phyloP scores from a whole-genome alignment of 2,797 vertebrate genomes.

The Delichon dasypus region DNA sequence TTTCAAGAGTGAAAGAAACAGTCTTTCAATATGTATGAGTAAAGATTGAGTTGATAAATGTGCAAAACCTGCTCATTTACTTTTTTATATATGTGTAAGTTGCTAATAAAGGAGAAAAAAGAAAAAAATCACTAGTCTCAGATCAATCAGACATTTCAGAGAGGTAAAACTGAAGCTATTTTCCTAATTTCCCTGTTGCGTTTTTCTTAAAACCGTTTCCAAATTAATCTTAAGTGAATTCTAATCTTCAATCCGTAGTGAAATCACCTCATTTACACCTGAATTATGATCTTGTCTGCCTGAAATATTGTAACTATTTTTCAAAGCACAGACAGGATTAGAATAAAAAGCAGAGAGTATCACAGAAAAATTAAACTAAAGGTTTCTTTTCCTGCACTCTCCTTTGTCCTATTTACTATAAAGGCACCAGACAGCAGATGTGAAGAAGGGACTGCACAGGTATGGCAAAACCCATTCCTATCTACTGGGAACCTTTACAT shows the following conservation, averaged over 20 bases:
- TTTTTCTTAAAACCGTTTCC: constrained; percentile 2
- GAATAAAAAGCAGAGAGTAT: neutral
- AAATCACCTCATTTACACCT: neutral
- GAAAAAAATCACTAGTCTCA: neutral
- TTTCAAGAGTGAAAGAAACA: neutral
- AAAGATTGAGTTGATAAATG: neutral
- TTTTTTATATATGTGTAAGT: neutral
- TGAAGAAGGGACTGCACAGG: neutral
- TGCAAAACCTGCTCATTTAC: neutral
- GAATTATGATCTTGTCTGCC: neutral
- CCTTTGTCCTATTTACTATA: neutral
- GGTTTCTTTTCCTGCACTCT: neutral
- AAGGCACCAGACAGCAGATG: neutral
- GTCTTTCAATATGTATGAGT: neutral
- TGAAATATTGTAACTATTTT: neutral
- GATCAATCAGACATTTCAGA: neutral
- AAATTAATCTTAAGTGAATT: neutral
- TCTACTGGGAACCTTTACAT: neutral
- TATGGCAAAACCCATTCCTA: neutral
- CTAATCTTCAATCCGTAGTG: neutral
- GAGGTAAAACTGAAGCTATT: neutral
- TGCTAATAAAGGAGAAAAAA: neutral
- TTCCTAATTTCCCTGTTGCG: neutral
- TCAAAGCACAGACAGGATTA: neutral
- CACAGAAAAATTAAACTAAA: neutral